A percentile compares a stretch with the other conserved stretches of the same genome.
phyloP scores from a whole-genome alignment of 64 coral and sea anemone species.

The Stichodactyla mertensii region DNA sequence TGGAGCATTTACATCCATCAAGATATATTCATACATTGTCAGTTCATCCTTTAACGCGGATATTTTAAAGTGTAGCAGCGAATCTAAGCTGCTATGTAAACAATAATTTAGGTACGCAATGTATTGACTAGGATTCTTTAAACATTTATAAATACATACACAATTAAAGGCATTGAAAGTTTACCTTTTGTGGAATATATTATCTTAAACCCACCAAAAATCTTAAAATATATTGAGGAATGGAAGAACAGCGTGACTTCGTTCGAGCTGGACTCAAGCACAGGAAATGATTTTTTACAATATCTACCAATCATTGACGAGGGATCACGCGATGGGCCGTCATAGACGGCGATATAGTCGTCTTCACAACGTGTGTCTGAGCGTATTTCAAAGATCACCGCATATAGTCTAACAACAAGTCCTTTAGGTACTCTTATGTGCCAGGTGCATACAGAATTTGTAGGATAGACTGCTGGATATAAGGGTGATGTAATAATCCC shows the following conservation, averaged over 20 bases:
- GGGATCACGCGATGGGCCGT: neutral
- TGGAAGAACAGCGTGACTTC: neutral
- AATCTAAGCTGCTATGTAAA: too few species aligned
- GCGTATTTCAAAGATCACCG: neutral
- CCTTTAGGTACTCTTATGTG: neutral
- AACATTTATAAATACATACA: too few species aligned
- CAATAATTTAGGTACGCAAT: too few species aligned
- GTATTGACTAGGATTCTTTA: too few species aligned
- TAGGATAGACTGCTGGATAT: neutral
- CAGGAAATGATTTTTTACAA: neutral
- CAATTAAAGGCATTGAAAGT: neutral
- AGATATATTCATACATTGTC: too few species aligned
- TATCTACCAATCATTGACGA: neutral
- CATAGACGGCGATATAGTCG: neutral
- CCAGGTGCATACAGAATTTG: neutral
- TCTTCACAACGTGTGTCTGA: neutral
- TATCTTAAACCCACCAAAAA: neutral
- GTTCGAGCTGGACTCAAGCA: neutral
- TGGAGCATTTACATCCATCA: too few species aligned
- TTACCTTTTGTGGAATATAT: neutral
- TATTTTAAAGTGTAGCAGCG: too few species aligned
- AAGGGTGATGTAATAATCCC: neutral
- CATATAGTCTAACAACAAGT: neutral
- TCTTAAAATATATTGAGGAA: neutral
- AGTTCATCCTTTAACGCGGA: too few species aligned